These are phyloP conservation scores for Microhierax caerulescens DNA, from an alignment of 2,797 vertebrate species.

Conservation along the genomic window DNA sequence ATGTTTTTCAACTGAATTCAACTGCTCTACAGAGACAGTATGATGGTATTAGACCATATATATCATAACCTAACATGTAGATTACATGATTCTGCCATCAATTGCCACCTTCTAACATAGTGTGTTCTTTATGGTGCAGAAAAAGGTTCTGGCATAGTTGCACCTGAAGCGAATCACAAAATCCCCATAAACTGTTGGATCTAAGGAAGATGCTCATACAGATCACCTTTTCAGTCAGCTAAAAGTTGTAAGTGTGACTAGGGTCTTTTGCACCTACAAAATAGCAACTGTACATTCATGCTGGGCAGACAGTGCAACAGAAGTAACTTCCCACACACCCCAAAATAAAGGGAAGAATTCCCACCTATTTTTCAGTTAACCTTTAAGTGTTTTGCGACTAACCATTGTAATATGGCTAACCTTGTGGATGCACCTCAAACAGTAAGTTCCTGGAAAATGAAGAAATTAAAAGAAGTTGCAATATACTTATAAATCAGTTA, in stretches of 20 bases:
- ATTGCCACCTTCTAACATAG: neutral
- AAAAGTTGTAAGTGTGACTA: neutral
- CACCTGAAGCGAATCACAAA: neutral
- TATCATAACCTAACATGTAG: neutral
- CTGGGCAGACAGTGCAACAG: neutral
- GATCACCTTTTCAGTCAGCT: neutral
- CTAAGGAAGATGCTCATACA: neutral
- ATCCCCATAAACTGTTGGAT: neutral
- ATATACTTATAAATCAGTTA: neutral
- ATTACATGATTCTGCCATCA: neutral
- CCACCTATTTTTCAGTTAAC: neutral
- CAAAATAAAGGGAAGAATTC: slow-evolving; percentile 25
- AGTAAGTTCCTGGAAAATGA: neutral
- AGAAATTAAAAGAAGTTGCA: neutral
- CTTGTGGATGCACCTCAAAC: neutral
- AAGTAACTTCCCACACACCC: neutral
- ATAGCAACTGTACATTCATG: neutral
- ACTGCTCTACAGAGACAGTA: neutral
- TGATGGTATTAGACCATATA: neutral
- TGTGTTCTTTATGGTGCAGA: neutral
- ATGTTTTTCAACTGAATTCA: neutral
- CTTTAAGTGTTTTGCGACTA: slow-evolving; percentile 18
- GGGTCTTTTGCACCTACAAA: neutral
- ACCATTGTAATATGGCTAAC: neutral
- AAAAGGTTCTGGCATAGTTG: neutral